Evolutionary conservation across 2,797 vertebrate genomes (phyloP), one percentile per base, ranked within the genome.

Genomic region (Aviceda cuculoides): DNA sequence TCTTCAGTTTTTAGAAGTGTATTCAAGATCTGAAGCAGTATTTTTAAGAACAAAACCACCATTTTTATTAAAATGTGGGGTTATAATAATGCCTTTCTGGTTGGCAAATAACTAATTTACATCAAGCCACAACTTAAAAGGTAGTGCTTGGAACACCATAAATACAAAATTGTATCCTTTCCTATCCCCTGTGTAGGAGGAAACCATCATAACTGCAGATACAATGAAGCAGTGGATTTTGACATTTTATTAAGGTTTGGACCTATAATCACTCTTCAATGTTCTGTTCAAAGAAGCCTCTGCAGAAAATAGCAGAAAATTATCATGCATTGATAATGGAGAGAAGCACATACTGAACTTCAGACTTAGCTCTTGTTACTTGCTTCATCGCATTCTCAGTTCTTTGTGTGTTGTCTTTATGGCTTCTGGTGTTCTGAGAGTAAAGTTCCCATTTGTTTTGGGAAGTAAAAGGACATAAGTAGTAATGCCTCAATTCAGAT

Each of bases 271-370:
- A 92, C 31, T 89, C 74, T 83, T 92, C 94, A 78, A 0, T 78
- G 71, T 92, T 95, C 92, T 90, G 74, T 93, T 96, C 90, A 93
- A 92, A 94, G 77, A 85, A 95, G 65, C 53, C 49, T 88, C 52
- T 89, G 90, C 74, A 95, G 84, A 95, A 96, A 95, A 93, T 82
- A 94, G 86, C 67, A 94, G 82, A 91, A 97, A 95, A 97, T 93
- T 93, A 82, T 70, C 72, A 42, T 82, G 71, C 35, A 58, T 44
- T 74, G 79, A 81, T 93, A 93, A 93, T 3, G 3, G 68, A 83
- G 74, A 77, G 83, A 82, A 84, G 61, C 46, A 63, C 1, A 0
- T 58, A 29, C 63, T 90, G 78, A 93, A 84, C 86, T 92, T 92
- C 56, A 82, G 74, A 66, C 74, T 93, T 95, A 73, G 0, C 73